phyloP scores from a whole-genome alignment of 2,888 invertebrate species.

The Labia minor region DNA sequence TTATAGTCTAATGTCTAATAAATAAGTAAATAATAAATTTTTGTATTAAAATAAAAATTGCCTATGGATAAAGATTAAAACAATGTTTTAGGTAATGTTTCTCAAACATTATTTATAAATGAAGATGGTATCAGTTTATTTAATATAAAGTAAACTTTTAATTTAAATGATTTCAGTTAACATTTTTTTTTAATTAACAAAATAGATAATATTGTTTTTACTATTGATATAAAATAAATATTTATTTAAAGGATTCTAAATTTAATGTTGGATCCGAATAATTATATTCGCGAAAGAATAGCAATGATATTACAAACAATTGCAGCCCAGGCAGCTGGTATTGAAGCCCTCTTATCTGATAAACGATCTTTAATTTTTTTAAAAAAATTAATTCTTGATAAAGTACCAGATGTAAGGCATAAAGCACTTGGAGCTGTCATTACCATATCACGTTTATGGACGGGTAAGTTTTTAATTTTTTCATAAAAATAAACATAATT shows the following conservation, averaged over 20 bases:
- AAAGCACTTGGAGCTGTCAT: conserved; percentile 36
- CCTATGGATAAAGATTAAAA: too few relatives aligned
- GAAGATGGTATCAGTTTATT: too few relatives aligned
- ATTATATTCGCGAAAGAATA: conserved; percentile 36
- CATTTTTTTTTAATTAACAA: too few relatives aligned
- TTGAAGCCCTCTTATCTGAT: conserved; percentile 35
- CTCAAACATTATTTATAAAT: too few relatives aligned
- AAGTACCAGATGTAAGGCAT: conserved; percentile 33
- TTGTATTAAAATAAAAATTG: too few relatives aligned
- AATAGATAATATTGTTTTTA: too few relatives aligned
- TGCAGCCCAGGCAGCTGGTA: conserved; percentile 35
- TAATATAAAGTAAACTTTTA: too few relatives aligned
- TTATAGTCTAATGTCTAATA: too few relatives aligned
- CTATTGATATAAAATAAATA: too few relatives aligned
- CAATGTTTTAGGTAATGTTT: too few relatives aligned
- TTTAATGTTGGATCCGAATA: conserved; percentile 32
- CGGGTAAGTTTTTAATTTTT: conserved; percentile 21
- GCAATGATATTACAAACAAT: conserved; percentile 35
- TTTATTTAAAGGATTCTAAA: conserved; percentile 31
- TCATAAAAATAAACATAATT: neutral
- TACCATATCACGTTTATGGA: conserved; percentile 32
- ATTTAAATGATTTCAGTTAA: too few relatives aligned
- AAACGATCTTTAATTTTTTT: conserved; percentile 33
- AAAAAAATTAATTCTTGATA: conserved; percentile 33
- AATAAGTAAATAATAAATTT: too few relatives aligned